Evolutionary conservation across 2,888 invertebrate species (phyloP).

Genomic region (Smittia sp.): DNA sequence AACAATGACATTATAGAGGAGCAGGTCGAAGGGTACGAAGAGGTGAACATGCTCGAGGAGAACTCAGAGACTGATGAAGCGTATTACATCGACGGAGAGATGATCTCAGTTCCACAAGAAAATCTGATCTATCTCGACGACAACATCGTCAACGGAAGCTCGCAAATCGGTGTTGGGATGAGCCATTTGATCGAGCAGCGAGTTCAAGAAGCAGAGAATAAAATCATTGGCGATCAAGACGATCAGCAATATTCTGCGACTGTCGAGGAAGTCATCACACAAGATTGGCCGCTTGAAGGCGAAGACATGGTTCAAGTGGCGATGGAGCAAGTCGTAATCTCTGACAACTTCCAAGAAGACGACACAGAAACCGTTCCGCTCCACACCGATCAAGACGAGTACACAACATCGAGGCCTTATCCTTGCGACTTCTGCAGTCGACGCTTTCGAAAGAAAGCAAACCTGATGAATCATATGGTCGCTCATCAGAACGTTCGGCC

Average conservation of each 20-base stretch:
- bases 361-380: constrained; percentile 62
- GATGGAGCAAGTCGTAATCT: constrained; percentile 35
- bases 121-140: constrained; percentile 63
- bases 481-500: constrained; percentile 81
- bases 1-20: constrained; percentile 33
- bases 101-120: constrained; percentile 48
- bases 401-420: constrained; percentile 66
- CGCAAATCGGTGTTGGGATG: constrained; percentile 47
- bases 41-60: constrained; percentile 24
- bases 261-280: constrained; percentile 72
- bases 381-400: constrained; percentile 77
- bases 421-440: constrained; percentile 85
- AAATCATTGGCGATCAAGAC: constrained; percentile 44
- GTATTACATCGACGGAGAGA: constrained; percentile 43
- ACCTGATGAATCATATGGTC: constrained; percentile 82
- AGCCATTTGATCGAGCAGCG: constrained; percentile 48
- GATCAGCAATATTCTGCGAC: constrained; percentile 62
- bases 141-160: constrained; percentile 44
- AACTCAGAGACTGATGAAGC: constrained; percentile 1
- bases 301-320: constrained; percentile 56
- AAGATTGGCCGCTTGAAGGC: constrained; percentile 75
- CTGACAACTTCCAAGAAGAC: constrained; percentile 56
- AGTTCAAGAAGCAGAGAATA: constrained; percentile 45
- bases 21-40: constrained; percentile 37
- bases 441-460: constrained; percentile 78